phyloP scores from a whole-genome alignment of 2,888 invertebrate species.

The Megastigmus dorsalis region DNA sequence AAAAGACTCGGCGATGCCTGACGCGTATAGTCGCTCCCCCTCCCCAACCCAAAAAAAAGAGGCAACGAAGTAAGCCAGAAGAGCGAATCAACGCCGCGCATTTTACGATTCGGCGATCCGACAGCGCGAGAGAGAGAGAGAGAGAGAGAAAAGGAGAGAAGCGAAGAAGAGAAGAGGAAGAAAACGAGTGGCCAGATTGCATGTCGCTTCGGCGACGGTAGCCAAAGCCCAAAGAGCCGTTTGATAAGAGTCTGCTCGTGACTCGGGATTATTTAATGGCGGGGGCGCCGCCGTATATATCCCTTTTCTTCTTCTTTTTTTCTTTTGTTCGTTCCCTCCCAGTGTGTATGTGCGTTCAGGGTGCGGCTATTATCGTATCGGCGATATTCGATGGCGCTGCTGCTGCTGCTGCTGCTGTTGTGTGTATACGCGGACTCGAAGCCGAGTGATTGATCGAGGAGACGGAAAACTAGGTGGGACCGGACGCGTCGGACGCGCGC shows the following conservation, averaged over 20 bases:
- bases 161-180: not conserved
- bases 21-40: too few relatives aligned
- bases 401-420: too few relatives aligned
- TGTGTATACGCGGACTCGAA: not conserved
- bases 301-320: not conserved
- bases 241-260: slow-evolving; percentile 40
- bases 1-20: not conserved
- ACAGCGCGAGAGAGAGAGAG: not conserved
- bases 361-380: slow-evolving; percentile 47
- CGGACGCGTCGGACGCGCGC: slow-evolving; percentile 21
- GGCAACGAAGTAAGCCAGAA: too few relatives aligned
- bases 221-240: not conserved
- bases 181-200: slow-evolving; percentile 1
- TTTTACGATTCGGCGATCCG: too few relatives aligned
- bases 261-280: slow-evolving; percentile 46
- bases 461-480: slow-evolving; percentile 43
- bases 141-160: slow-evolving; percentile 1
- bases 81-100: too few relatives aligned
- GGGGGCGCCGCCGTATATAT: too few relatives aligned
- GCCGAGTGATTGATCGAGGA: slow-evolving; percentile 44
- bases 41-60: too few relatives aligned
- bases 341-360: too few relatives aligned
- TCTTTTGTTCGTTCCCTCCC: not conserved
- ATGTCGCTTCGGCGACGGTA: slow-evolving; percentile 13
- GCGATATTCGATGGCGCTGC: too few relatives aligned